Evolutionary conservation across 1,140 invertebrate genomes (phyloP), one percentile per base, ranked within the genome.

Genomic region (Zophobas morio): DNA sequence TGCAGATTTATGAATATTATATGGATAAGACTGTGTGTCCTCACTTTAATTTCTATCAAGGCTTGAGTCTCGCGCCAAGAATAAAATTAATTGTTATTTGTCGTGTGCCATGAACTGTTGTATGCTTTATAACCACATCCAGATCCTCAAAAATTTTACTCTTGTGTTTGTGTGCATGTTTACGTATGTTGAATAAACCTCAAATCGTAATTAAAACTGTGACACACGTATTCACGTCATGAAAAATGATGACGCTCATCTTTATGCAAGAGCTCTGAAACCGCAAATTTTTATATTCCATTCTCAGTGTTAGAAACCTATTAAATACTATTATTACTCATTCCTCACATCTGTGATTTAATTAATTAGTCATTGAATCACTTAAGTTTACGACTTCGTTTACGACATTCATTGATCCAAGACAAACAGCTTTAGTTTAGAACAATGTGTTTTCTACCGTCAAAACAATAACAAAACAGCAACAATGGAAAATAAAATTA

Each of bases 291-390:
- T 60, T 8, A 60, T 60, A 35, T 3, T 60, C 4, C 56, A 36
- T 60, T 60, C 34, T 60, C 6, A 37, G 56, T 37, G 56, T 60
- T 60, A 35, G 8, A 33, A 8, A 60, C 56, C 37, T 36, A 36
- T 60, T 60, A 60, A 60, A 56, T 6, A 36, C 8, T 46, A 46
- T 60, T 35, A 60, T 66, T 66, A 66, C 60, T 66, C 60, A 66
- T 42, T 66, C 39, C 39, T 39, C 60, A 42, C 60, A 66, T 66
- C 35, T 35, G 34, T 36, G 56, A 60, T 60, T 60, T 60, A 60
- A 60, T 60, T 60, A 60, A 60, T 66, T 66, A 66, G 60, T 66
- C 60, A 66, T 42, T 42, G 37, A 46, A 66, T 66, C 37, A 8
- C 37, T 8, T 40, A 66, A 40, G 39, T 66, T 66, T 66, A 66